Conservation (phyloP, 2,888 invertebrate genomes). For the Tinea semifulvella region DNA sequence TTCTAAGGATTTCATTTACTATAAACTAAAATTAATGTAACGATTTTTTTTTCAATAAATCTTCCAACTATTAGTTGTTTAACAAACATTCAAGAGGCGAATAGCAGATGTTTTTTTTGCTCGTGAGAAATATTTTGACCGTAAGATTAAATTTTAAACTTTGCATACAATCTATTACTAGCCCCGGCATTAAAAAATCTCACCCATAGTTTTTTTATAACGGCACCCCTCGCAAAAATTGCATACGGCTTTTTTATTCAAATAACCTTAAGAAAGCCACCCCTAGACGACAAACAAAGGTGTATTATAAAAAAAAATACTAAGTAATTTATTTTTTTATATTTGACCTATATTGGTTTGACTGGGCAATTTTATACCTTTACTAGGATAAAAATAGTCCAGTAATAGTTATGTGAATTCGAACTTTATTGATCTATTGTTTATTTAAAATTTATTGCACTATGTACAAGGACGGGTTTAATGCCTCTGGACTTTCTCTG, state of each 20-base stretch:
- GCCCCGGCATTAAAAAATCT: conserved; percentile 52
- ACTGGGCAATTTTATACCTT: no score
- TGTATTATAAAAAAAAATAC: conserved; percentile 55
- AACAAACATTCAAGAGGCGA: neutral
- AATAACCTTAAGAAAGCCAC: conserved; percentile 31
- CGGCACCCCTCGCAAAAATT: conserved; percentile 46
- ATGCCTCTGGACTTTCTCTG: no score
- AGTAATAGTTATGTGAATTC: no score
- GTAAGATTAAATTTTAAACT: conserved; percentile 22
- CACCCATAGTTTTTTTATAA: conserved; percentile 39
- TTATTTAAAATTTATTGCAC: no score
- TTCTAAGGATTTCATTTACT: no score
- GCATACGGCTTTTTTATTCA: conserved; percentile 44
- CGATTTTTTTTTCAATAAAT: conserved; percentile 7
- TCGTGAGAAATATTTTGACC: conserved; percentile 53
- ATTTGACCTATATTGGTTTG: no score
- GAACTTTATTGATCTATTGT: no score
- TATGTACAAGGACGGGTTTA: no score
- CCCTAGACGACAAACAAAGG: conserved; percentile 57
- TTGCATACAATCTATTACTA: conserved; percentile 42
- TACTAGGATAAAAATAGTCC: no score
- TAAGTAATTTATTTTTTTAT: conserved; percentile 19
- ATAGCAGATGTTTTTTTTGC: conserved; percentile 2
- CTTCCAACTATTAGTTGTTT: conserved; percentile 2
- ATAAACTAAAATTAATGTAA: neutral